Conservation (phyloP, 2,113 vertebrate species). For the Melospiza melodia region DNA sequence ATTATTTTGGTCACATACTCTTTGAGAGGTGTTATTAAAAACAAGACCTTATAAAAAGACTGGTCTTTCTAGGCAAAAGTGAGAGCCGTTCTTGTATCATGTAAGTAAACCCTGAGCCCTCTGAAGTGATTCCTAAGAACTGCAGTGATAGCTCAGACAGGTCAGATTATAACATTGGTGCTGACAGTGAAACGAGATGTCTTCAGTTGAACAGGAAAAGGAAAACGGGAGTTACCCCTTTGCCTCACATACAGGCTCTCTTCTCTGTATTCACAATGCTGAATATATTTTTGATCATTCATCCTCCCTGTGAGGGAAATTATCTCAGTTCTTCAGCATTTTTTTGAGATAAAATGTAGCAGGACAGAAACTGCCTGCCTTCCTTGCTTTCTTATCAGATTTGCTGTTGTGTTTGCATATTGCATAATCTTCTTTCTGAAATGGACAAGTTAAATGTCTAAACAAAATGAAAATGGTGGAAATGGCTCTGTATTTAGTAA, state of each 20-base stretch:
- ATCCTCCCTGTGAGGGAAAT: neutral
- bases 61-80: neutral
- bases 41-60: neutral
- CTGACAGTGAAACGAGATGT: neutral
- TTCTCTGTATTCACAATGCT: neutral
- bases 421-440: neutral
- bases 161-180: neutral
- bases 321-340: neutral
- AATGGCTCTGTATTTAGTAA: neutral
- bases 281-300: neutral
- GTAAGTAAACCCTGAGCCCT: neutral
- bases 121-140: neutral
- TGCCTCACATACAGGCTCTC: neutral
- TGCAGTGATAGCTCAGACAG: neutral
- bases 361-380: neutral
- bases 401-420: neutral
- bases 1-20: fast-evolving
- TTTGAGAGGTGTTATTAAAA: neutral
- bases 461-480: neutral
- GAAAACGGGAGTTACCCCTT: neutral
- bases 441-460: neutral
- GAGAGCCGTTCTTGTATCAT: fast-evolving
- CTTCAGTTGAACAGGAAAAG: neutral
- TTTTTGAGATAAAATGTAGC: neutral
- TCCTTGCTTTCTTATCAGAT: neutral